phyloP scores from a whole-genome alignment of 2,888 invertebrate species.

The Panzeria rudis region DNA sequence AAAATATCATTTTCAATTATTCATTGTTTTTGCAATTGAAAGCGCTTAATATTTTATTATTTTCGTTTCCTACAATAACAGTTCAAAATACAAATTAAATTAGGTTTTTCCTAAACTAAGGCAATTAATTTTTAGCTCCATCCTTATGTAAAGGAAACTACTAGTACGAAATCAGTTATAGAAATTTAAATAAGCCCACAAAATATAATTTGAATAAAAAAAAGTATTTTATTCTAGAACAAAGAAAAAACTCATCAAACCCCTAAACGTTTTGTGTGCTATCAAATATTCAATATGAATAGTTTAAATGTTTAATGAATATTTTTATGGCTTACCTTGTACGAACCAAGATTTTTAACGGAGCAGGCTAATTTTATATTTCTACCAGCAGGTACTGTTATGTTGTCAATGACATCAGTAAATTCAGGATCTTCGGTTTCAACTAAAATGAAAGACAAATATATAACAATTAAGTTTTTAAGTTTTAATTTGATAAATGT shows the following conservation, averaged over 20 bases:
- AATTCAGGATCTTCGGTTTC: constrained; percentile 94
- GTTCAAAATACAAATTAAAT: too few relatives aligned
- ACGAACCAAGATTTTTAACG: constrained; percentile 84
- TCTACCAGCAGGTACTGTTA: constrained; percentile 89
- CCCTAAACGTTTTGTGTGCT: constrained; percentile 2
- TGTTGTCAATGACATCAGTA: constrained; percentile 94
- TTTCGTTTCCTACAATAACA: too few relatives aligned
- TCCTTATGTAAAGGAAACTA: too few relatives aligned
- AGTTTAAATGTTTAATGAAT: constrained; percentile 2
- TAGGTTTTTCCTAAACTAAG: too few relatives aligned
- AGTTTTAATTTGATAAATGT: too few relatives aligned
- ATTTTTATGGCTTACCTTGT: constrained; percentile 80
- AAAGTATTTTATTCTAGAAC: not conserved
- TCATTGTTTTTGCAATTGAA: too few relatives aligned
- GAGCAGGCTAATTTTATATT: constrained; percentile 84
- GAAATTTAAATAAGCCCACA: not conserved
- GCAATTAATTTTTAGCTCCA: too few relatives aligned
- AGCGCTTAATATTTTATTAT: too few relatives aligned
- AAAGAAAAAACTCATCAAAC: not conserved
- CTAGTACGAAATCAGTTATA: not conserved
- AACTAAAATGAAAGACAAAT: constrained; percentile 85
- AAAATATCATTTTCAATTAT: too few relatives aligned
- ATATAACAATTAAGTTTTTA: too few relatives aligned
- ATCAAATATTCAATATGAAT: constrained; percentile 26
- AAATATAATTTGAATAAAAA: too few relatives aligned